Conservation (phyloP, 53 echinoderm and acorn worm species). For the Apostichopus leukothele region DNA sequence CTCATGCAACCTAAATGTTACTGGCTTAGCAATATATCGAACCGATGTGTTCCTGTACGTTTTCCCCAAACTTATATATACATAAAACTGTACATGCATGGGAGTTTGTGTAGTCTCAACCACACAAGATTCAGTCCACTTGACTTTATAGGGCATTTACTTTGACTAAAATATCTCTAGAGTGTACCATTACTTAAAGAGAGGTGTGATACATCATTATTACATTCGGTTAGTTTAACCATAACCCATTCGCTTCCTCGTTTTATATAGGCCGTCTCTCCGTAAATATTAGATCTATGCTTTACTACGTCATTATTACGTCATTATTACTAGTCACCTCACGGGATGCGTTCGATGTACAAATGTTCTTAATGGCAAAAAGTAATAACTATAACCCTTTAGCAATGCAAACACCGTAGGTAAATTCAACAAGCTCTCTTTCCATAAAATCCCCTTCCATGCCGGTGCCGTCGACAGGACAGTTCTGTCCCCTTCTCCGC, state of each 20-base stretch:
- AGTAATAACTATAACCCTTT: constrained; percentile 14
- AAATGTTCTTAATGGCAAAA: constrained; percentile 41
- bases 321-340: constrained; percentile 24
- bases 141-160: too few species aligned
- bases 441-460: neutral
- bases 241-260: neutral
- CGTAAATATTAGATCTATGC: neutral
- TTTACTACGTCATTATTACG: neutral
- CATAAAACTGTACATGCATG: too few species aligned
- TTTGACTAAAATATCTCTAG: too few species aligned
- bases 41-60: too few species aligned
- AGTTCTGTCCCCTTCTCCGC: neutral
- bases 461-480: neutral
- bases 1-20: too few species aligned
- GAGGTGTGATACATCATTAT: too few species aligned
- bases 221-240: neutral
- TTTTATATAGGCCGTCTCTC: neutral
- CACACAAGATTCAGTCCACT: too few species aligned
- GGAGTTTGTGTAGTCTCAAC: too few species aligned
- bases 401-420: neutral
- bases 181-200: too few species aligned
- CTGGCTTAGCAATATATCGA: too few species aligned
- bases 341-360: constrained; percentile 42
- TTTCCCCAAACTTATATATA: too few species aligned
- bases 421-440: neutral